These are phyloP conservation scores for Kuschelorhynchus macadamiae DNA, from an alignment of 2,888 invertebrate species.

Conservation along the genomic window DNA sequence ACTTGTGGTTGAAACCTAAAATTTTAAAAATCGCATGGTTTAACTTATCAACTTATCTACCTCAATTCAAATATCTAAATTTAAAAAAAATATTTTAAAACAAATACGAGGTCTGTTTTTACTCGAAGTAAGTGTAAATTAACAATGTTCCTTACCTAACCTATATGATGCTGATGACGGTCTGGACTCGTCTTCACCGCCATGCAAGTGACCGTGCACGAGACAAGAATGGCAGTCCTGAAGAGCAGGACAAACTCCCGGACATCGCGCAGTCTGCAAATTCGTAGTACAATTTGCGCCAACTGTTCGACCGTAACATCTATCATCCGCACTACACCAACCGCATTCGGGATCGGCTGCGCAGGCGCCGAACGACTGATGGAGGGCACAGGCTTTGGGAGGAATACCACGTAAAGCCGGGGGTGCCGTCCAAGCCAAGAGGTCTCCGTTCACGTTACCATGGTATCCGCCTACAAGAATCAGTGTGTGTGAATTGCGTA, in stretches of 20 bases:
- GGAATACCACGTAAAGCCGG: constrained; percentile 32
- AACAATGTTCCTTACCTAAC: constrained; percentile 68
- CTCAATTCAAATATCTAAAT: no score
- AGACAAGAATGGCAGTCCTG: constrained; percentile 93
- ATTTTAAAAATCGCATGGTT: no score
- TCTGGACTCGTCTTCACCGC: constrained; percentile 52
- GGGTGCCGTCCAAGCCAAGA: constrained; percentile 89
- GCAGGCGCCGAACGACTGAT: constrained; percentile 84
- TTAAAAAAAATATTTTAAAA: no score
- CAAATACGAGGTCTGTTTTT: no score
- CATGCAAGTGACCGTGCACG: constrained; percentile 80
- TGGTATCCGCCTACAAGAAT: constrained; percentile 91
- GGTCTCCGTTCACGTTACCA: constrained; percentile 90
- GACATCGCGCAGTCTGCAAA: constrained; percentile 86
- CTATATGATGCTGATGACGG: constrained; percentile 81
- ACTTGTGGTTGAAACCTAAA: no score
- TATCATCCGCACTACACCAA: constrained; percentile 84
- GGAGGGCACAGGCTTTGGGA: constrained; percentile 77
- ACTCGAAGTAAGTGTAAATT: no score
- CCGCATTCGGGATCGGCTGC: constrained; percentile 94
- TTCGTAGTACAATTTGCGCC: constrained; percentile 93
- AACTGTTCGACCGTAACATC: constrained; percentile 86
- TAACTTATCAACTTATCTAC: no score
- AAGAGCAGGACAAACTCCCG: constrained; percentile 90
- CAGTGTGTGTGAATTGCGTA: constrained; percentile 85